A percentile compares a stretch with the other conserved stretches of the same genome.
Evolutionary conservation across 2,797 vertebrate genomes (phyloP).

Genomic region (Syndactyla subalaris): DNA sequence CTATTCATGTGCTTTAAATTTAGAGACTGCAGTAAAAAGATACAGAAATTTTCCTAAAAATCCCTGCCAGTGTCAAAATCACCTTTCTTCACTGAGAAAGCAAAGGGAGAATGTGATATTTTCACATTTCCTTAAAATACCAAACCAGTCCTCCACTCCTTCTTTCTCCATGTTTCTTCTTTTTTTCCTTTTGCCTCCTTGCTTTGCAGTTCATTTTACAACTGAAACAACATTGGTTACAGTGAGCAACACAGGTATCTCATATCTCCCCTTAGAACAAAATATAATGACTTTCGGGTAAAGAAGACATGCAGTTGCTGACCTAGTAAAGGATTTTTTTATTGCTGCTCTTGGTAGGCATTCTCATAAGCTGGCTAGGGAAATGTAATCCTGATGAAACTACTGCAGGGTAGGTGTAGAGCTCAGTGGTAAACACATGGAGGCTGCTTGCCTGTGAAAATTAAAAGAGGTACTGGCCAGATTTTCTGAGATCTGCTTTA

Average conservation of each 20-base stretch:
- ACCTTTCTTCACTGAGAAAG: not conserved
- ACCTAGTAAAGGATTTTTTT: not conserved
- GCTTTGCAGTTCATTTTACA: not conserved
- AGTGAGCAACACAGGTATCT: not conserved
- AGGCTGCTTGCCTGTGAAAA: not conserved
- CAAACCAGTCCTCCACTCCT: not conserved
- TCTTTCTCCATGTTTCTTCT: not conserved
- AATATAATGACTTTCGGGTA: not conserved
- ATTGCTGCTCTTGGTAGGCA: not conserved
- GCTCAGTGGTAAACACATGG: not conserved
- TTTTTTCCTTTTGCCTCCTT: not conserved
- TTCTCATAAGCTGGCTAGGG: not conserved
- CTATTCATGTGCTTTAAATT: not conserved
- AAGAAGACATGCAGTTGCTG: fast-evolving
- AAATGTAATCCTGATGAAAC: not conserved
- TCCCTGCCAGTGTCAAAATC: not conserved
- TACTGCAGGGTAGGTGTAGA: not conserved
- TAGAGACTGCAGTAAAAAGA: not conserved
- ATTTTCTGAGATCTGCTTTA: not conserved
- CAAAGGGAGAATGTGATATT: not conserved
- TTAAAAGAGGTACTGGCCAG: not conserved
- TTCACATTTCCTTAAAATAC: not conserved
- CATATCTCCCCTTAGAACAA: not conserved
- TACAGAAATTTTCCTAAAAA: not conserved
- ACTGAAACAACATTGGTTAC: not conserved